These are phyloP conservation scores for Salvator merianae DNA, from an alignment of 2,113 vertebrate species.

Conservation along the genomic window DNA sequence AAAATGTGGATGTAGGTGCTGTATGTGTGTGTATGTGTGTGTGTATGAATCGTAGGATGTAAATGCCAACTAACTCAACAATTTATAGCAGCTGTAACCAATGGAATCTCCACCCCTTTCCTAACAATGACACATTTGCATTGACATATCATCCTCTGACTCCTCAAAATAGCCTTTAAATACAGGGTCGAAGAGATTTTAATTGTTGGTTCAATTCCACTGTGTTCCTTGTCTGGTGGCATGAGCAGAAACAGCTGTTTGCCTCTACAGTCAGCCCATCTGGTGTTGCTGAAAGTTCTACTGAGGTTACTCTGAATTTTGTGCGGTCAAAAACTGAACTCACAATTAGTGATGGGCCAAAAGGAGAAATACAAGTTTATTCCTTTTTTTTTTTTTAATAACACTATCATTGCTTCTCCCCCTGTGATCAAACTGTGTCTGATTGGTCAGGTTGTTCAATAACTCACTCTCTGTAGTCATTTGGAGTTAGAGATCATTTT, in stretches of 20 bases:
- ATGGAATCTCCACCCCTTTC: conserved; percentile 21
- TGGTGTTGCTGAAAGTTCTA: background rate
- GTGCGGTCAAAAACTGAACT: background rate
- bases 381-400: too few species aligned
- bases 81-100: conserved; percentile 34
- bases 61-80: conserved; percentile 15
- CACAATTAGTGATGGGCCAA: too few species aligned
- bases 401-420: too few species aligned
- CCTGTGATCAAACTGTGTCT: too few species aligned
- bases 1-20: background rate
- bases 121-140: conserved; percentile 23
- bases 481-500: too few species aligned
- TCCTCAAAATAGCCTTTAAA: conserved; percentile 39
- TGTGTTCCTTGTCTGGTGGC: conserved; percentile 1
- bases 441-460: too few species aligned
- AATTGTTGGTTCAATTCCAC: conserved; percentile 33
- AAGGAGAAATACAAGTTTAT: too few species aligned
- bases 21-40: background rate
- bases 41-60: conserved; percentile 4
- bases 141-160: conserved; percentile 20
- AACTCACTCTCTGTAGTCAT: too few species aligned
- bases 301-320: conserved; percentile 13
- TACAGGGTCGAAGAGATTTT: conserved; percentile 24
- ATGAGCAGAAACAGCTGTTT: conserved; percentile 20
- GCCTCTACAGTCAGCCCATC: conserved; percentile 17